Percentiles rank a stretch among this genome's conserved stretches.
Evolutionary conservation across 37 sponge, comb jelly and placozoan species (phyloP).

Genomic region (Aplysina aerophoba): DNA sequence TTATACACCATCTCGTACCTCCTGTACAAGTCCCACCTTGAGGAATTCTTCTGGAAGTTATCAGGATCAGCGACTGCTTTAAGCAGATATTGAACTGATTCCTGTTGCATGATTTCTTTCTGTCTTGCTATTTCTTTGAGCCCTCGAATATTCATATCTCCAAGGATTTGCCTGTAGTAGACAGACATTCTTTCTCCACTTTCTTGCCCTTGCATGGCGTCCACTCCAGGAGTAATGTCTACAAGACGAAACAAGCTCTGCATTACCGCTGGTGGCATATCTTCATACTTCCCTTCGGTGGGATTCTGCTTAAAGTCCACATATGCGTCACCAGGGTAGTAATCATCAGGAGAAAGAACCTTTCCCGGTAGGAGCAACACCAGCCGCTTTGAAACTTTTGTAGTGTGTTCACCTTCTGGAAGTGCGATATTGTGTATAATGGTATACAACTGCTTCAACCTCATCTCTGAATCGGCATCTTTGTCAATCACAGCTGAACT

Average conservation of each 20-base stretch:
- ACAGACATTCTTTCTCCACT: slow-evolving; percentile 58
- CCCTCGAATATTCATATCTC: slow-evolving; percentile 27
- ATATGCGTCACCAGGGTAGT: slow-evolving; percentile 63
- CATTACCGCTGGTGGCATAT: slow-evolving; percentile 61
- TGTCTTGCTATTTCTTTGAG: slow-evolving; percentile 19
- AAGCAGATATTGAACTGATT: slow-evolving; percentile 22
- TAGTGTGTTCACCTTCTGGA: slow-evolving; percentile 9
- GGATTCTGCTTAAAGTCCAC: slow-evolving; percentile 6
- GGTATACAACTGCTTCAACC: slow-evolving; percentile 31
- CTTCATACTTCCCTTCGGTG: background rate
- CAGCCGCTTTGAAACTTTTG: slow-evolving; percentile 31
- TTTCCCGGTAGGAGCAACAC: slow-evolving; percentile 61
- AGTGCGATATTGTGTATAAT: slow-evolving; percentile 33
- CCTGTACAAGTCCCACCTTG: slow-evolving; percentile 24
- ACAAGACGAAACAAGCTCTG: slow-evolving; percentile 65
- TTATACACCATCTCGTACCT: slow-evolving; percentile 23
- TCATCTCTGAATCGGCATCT: background rate
- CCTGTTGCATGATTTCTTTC: background rate
- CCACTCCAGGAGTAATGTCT: slow-evolving; percentile 49
- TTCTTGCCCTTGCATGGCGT: slow-evolving; percentile 44
- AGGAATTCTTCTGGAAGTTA: background rate
- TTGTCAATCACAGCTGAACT: background rate
- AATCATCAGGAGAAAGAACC: slow-evolving; percentile 61
- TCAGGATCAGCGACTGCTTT: slow-evolving; percentile 38
- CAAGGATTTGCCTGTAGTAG: slow-evolving; percentile 37